Evolutionary conservation across 1,140 invertebrate genomes (phyloP), one percentile per base, ranked within the genome.

Genomic region (Drosophila pseudoananassae): DNA sequence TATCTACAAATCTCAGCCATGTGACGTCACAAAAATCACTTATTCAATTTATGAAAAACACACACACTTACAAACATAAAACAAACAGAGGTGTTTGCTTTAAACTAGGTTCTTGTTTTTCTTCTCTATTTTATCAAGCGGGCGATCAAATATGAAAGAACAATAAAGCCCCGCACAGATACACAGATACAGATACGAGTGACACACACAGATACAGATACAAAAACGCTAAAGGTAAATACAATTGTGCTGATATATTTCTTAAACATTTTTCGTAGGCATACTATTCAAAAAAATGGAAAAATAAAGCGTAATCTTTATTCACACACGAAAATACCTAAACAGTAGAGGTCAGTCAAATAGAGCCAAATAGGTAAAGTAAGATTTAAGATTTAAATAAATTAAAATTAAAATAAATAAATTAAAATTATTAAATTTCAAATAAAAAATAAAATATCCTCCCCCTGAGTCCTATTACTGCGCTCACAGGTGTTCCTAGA

Each of bases 121-220:
- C 25, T 36, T 36, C 55, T 73, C 63, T 57, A 82, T 57, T 82
- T 78, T 83, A 83, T 83, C 79, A 83, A 83, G 79, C 66, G 69
- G 69, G 60, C 78, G 70, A 83, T 83, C 74, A 83, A 83, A 82
- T 82, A 79, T 78, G 57, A 78, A 78, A 83, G 65, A 83, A 83
- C 75, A 78, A 78, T 78, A 76, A 83, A 83, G 64, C 56, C 70
- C 47, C 15, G 45, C 43, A 51, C 25, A 20, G 20, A 10, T 51
- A 29, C 52, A 61, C 31, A 51, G 31, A 54, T 9, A 27, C 5
- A 27, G 6, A 27, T 27, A 27, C 23, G n/a, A n/a, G n/a, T n/a
- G n/a, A 25, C 23, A 25, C 3, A 5, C 23, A 25, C 5, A 27
- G 25, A 27, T 27, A 27, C 25, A 7, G 25, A 27, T 27, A 51